Evolutionary conservation across 2,797 vertebrate genomes (phyloP).

Genomic region (Pangasius djambal): DNA sequence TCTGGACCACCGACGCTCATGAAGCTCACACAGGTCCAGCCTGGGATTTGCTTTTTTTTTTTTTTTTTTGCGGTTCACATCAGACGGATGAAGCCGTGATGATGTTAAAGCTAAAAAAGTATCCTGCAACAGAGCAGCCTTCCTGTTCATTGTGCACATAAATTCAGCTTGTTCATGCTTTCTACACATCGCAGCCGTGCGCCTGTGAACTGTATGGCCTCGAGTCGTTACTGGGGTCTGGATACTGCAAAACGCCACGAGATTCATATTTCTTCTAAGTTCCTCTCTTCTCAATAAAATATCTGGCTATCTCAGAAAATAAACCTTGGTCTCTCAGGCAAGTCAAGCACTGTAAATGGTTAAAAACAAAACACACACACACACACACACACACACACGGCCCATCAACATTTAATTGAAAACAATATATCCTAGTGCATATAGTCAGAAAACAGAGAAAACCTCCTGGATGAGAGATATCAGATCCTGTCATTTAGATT

Average conservation of each 20-base stretch:
- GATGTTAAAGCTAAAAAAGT: neutral
- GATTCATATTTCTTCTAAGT: no score
- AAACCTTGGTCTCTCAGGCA: neutral
- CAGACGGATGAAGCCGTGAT: neutral
- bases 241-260: no score
- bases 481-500: neutral
- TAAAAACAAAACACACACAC: neutral
- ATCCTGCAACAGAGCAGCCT: neutral
- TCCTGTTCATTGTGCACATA: neutral
- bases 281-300: neutral
- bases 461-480: neutral
- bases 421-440: neutral
- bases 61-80: neutral
- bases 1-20: conserved; percentile 34
- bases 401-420: no score
- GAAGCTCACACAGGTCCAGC: neutral
- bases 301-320: neutral
- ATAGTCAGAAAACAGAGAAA: neutral
- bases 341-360: neutral
- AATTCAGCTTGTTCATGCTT: neutral
- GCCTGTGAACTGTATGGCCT: no score
- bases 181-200: neutral
- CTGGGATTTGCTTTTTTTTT: neutral
- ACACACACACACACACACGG: no score
- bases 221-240: no score